phyloP scores from a whole-genome alignment of 1,140 invertebrate species.

The Anthonomus grandis region DNA sequence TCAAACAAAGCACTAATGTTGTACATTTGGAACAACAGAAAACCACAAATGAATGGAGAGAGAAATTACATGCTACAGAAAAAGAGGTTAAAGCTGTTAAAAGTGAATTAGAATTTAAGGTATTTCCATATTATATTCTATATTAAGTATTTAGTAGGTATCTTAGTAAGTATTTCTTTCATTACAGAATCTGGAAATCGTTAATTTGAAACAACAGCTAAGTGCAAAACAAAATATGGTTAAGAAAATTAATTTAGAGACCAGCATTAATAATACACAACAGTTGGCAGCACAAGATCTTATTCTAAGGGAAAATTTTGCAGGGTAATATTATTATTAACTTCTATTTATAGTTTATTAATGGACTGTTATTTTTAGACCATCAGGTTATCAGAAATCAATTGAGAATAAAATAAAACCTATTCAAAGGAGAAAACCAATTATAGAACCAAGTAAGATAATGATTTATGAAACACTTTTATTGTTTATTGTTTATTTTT shows the following conservation, averaged over 20 bases:
- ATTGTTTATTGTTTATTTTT: too few species aligned
- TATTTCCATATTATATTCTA: constrained; percentile 12
- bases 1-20: constrained; percentile 24
- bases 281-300: not conserved
- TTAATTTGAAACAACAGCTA: constrained; percentile 37
- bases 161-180: not conserved
- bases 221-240: constrained; percentile 19
- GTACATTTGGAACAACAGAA: constrained; percentile 28
- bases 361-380: not conserved
- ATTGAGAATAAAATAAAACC: not conserved
- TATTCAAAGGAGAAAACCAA: not conserved
- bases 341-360: not conserved
- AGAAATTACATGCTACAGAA: constrained; percentile 27
- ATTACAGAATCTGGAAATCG: constrained; percentile 40
- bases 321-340: not conserved
- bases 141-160: not conserved
- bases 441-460: constrained; percentile 11
- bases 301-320: constrained; percentile 7
- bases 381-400: not conserved
- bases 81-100: constrained; percentile 31
- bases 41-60: constrained; percentile 34
- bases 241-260: not conserved
- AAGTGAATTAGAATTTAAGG: constrained; percentile 41
- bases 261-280: constrained; percentile 2
- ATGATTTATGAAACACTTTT: too few species aligned